Conservation (phyloP, 2,888 invertebrate genomes). For the Lissocephala sabroskyi region DNA sequence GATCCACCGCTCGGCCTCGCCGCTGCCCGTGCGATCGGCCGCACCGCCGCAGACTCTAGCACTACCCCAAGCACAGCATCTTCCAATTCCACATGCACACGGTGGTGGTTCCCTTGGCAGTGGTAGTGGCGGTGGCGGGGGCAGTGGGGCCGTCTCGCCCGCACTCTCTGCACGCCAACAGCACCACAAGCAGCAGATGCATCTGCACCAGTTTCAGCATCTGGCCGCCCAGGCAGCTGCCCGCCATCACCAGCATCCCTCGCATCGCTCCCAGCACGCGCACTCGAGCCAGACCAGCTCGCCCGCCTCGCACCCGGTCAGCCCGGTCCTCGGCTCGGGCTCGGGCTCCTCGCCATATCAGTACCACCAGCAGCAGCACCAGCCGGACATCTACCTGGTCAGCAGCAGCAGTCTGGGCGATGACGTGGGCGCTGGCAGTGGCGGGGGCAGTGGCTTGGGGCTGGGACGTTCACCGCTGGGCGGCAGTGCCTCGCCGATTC, state of each 20-base stretch:
- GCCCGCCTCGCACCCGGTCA: conserved; percentile 66
- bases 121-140: conserved; percentile 45
- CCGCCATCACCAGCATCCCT: conserved; percentile 43
- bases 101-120: conserved; percentile 49
- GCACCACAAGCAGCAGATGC: conserved; percentile 60
- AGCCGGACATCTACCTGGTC: conserved; percentile 71
- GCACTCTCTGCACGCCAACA: conserved; percentile 68
- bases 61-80: conserved; percentile 56
- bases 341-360: conserved; percentile 30
- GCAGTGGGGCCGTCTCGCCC: conserved; percentile 67
- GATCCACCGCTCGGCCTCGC: conserved; percentile 69
- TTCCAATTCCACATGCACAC: conserved; percentile 48
- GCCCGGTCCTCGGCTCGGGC: conserved; percentile 53
- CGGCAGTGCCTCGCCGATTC: conserved; percentile 68
- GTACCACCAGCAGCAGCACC: conserved; percentile 31
- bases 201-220: conserved; percentile 64
- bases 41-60: conserved; percentile 70
- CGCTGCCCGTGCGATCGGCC: conserved; percentile 67
- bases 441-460: conserved; percentile 34
- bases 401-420: conserved; percentile 71
- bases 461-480: conserved; percentile 47
- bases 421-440: conserved; percentile 45
- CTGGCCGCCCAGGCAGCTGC: conserved; percentile 58
- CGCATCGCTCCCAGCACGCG: conserved; percentile 48
- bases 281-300: conserved; percentile 65